Percentiles rank a stretch among this genome's conserved stretches.
These are phyloP conservation scores for Spilarctia lutea DNA, from an alignment of 2,888 invertebrate species.

Conservation along the genomic window DNA sequence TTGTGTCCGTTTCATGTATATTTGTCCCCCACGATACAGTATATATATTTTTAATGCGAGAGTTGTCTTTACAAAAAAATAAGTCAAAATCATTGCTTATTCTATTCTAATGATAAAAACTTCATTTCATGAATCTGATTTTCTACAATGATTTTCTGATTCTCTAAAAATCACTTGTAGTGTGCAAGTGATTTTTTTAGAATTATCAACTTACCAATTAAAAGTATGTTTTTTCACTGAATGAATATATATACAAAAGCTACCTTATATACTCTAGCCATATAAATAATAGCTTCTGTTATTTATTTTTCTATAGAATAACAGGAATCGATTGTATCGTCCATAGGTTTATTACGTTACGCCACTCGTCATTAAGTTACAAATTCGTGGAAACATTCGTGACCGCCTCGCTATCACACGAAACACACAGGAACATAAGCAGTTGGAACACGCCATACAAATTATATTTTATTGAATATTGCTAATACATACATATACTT, in stretches of 20 bases:
- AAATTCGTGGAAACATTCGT: constrained; percentile 18
- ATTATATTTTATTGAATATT: background rate
- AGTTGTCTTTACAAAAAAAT: too few species aligned
- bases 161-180: too few species aligned
- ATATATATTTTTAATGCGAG: too few species aligned
- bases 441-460: background rate
- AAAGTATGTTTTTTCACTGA: background rate
- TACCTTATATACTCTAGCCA: background rate
- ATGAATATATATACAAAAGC: background rate
- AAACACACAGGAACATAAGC: constrained; percentile 1
- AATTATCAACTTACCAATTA: background rate
- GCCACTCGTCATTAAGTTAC: background rate
- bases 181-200: too few species aligned
- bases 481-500: background rate
- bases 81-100: too few species aligned
- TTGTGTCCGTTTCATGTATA: too few species aligned
- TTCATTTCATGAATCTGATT: too few species aligned
- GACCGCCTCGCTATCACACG: constrained; percentile 8
- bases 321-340: constrained; percentile 8
- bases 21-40: too few species aligned
- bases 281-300: background rate
- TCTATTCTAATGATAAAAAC: too few species aligned
- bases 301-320: background rate
- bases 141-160: too few species aligned
- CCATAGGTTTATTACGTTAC: background rate